phyloP scores from a whole-genome alignment of 2,797 vertebrate genomes.

The Manis javanica region DNA sequence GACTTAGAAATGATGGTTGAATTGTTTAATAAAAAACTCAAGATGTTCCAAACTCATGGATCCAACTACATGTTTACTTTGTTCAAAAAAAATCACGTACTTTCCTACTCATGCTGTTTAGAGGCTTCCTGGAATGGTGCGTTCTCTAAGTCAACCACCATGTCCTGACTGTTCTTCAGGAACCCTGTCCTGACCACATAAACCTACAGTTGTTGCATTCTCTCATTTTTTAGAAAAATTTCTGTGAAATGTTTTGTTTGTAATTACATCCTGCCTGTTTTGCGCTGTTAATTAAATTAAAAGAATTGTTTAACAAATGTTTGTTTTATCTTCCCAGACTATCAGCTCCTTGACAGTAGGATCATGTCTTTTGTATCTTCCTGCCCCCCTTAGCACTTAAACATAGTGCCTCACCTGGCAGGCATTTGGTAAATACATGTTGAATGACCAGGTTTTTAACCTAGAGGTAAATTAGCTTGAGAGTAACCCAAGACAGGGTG shows the following conservation, averaged over 20 bases:
- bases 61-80: neutral
- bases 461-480: neutral
- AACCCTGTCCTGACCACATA: neutral
- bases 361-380: neutral
- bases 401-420: neutral
- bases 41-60: neutral
- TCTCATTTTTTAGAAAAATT: neutral
- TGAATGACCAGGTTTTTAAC: neutral
- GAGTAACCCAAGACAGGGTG: neutral
- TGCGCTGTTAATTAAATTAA: neutral
- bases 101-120: neutral
- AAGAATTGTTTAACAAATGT: neutral
- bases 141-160: neutral
- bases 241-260: neutral
- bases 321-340: neutral
- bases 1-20: neutral
- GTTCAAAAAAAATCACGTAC: accelerated
- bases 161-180: neutral
- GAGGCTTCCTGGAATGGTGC: neutral
- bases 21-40: neutral
- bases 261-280: neutral
- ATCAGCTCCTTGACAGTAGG: neutral
- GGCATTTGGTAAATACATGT: neutral
- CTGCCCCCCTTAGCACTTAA: neutral
- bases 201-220: neutral